Percentiles rank a stretch among this genome's conserved stretches.
Conservation (phyloP, 2,888 invertebrate genomes). For the Drosophila atripex region DNA sequence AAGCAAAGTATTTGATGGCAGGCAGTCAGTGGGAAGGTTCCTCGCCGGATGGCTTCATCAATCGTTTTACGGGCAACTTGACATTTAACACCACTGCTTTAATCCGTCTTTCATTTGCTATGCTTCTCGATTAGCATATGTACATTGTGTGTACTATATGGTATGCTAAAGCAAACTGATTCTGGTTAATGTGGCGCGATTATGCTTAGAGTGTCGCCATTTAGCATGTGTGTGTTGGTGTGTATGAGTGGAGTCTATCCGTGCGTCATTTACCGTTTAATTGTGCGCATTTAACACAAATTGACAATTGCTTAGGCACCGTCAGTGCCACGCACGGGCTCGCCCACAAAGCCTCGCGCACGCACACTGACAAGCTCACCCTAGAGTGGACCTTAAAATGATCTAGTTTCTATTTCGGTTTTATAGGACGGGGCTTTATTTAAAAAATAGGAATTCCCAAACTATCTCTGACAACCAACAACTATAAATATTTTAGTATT, state of each 20-base stretch:
- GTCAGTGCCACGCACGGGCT: conserved; percentile 16
- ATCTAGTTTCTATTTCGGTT: background rate
- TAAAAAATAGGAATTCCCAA: no score
- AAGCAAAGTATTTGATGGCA: conserved; percentile 55
- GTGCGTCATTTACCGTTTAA: conserved; percentile 66
- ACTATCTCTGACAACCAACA: no score
- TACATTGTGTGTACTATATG: background rate
- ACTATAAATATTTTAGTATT: no score
- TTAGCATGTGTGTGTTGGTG: background rate
- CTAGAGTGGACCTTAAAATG: conserved; percentile 9
- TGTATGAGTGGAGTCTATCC: conserved; percentile 19
- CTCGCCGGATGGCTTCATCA: conserved; percentile 30
- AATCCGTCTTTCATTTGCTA: conserved; percentile 17
- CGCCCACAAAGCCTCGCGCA: background rate
- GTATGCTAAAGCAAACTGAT: conserved; percentile 31
- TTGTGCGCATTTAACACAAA: conserved; percentile 74
- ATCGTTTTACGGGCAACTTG: conserved; percentile 44
- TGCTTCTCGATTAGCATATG: conserved; percentile 34
- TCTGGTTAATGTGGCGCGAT: conserved; percentile 67
- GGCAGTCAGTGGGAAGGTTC: conserved; percentile 26
- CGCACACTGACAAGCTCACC: conserved; percentile 3
- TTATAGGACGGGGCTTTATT: no score
- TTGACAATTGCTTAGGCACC: conserved; percentile 69
- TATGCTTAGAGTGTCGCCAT: conserved; percentile 43
- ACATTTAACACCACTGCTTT: conserved; percentile 29